Evolutionary conservation across 2,113 vertebrate genomes (phyloP), one percentile per base, ranked within the genome.

Genomic region (Argyrosomus japonicus): DNA sequence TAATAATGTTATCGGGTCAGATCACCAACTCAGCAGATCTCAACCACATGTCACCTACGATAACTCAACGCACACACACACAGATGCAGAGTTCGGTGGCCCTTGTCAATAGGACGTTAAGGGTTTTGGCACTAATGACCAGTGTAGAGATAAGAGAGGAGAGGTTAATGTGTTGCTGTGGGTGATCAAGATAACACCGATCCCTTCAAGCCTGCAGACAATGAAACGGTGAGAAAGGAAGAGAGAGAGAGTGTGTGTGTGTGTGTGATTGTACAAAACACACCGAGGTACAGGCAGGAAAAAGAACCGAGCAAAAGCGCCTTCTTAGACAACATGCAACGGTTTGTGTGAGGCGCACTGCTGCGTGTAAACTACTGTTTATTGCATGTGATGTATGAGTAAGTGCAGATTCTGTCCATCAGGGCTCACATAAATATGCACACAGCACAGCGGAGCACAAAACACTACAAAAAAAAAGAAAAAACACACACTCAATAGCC

Each of bases 101-200:
- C 77, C 84, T 68, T 90, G 90, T 95, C 92, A 94, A 94, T 92
- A 94, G 93, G 79, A 93, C 91, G 79, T 92, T 88, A 88, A 94
- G 91, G 93, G 93, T 93, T 93, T 91, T 88, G 92, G 87, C 93
- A 94, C 94, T 95, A 95, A 95, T 95, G 94, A 95, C 94, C 88
- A 93, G 91, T 88, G 85, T 93, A 88, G 82, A 91, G 95, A 95
- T 95, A 95, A 95, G 93, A 92, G 92, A 91, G 90, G 83, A 93
- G 92, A 94, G 94, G 95, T 95, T 95, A 95, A 95, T 95, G 94
- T 94, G 92, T 92, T 93, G 91, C 93, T 88, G 89, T 93, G 94
- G 92, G 93, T 91, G 91, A 95, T 95, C 94, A 91, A 95, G 95
- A 95, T 95, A 95, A 95, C 90, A 82, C 85, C 75, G 67, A 84